A percentile compares a stretch with the other conserved stretches of the same genome.
phyloP scores from a whole-genome alignment of 2,797 vertebrate species.

The Sphaeramia orbicularis region DNA sequence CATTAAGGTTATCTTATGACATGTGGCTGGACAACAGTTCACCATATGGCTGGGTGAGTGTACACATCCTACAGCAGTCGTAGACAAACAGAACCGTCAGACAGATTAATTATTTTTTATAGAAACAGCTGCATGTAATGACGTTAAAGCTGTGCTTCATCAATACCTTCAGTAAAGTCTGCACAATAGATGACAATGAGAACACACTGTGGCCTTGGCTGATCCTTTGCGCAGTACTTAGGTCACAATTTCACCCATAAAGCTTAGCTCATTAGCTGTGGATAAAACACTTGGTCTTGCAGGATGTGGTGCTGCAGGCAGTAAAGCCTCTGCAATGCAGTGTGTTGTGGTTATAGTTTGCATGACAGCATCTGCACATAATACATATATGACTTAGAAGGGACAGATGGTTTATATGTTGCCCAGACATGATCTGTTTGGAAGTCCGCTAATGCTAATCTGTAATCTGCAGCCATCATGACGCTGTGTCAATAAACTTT shows the following conservation, averaged over 20 bases:
- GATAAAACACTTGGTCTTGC: conserved; percentile 50
- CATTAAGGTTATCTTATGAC: conserved; percentile 51
- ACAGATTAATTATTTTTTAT: conserved; percentile 22
- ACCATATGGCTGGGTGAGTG: conserved; percentile 51
- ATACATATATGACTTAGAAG: conserved; percentile 42
- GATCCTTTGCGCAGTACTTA: conserved; percentile 49
- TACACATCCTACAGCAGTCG: conserved; percentile 21
- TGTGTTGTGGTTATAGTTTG: conserved; percentile 38
- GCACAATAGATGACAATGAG: background rate
- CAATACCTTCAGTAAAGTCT: conserved; percentile 13
- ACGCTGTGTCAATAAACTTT: conserved; percentile 7
- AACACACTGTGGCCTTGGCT: conserved; percentile 27
- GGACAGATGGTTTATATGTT: conserved; percentile 52
- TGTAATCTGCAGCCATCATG: conserved; percentile 11
- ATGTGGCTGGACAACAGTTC: conserved; percentile 58
- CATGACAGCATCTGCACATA: conserved; percentile 42
- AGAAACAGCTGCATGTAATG: conserved; percentile 20
- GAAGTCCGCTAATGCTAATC: conserved; percentile 55
- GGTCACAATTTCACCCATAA: conserved; percentile 37
- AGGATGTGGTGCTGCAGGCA: conserved; percentile 9
- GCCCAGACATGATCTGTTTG: conserved; percentile 52
- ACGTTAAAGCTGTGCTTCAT: conserved; percentile 5
- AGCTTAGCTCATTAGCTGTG: conserved; percentile 54
- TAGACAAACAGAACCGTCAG: conserved; percentile 42
- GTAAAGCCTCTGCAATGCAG: conserved; percentile 20